Percentiles rank a stretch among this genome's conserved stretches.
These are phyloP conservation scores for Catharus bicknelli DNA, from an alignment of 2,113 vertebrate species.

Conservation along the genomic window DNA sequence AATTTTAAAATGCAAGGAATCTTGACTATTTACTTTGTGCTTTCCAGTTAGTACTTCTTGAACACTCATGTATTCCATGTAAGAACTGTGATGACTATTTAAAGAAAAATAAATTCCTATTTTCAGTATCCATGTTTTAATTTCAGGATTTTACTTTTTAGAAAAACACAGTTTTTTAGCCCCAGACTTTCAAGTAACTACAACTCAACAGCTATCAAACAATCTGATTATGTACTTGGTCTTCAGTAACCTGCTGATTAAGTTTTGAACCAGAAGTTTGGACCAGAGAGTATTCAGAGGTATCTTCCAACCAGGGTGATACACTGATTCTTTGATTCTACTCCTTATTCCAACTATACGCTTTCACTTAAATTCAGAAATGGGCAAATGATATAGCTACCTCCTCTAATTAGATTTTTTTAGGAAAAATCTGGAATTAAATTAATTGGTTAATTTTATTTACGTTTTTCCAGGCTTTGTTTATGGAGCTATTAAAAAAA, in stretches of 20 bases:
- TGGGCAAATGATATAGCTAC: not conserved
- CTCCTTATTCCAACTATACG: not conserved
- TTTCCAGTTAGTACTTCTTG: not conserved
- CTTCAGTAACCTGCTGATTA: not conserved
- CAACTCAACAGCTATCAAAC: not conserved
- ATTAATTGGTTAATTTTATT: not conserved
- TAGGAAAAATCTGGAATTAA: not conserved
- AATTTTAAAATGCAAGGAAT: not conserved
- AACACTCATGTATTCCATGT: not conserved
- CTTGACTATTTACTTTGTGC: not conserved
- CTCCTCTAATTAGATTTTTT: not conserved
- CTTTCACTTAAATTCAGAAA: not conserved
- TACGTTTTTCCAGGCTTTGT: not conserved
- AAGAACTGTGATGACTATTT: not conserved
- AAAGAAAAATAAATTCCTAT: not conserved
- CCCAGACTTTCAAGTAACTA: not conserved
- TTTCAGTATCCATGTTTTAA: not conserved
- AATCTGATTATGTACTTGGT: not conserved
- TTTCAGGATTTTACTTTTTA: not conserved
- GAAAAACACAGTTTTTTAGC: not conserved
- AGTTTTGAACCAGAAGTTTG: not conserved
- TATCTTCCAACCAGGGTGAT: not conserved
- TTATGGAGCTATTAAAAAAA: not conserved
- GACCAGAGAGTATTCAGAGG: not conserved
- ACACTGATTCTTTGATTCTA: not conserved